Evolutionary conservation across 2,113 vertebrate genomes (phyloP), one percentile per base, ranked within the genome.

Genomic region (Australoheros scitulus): DNA sequence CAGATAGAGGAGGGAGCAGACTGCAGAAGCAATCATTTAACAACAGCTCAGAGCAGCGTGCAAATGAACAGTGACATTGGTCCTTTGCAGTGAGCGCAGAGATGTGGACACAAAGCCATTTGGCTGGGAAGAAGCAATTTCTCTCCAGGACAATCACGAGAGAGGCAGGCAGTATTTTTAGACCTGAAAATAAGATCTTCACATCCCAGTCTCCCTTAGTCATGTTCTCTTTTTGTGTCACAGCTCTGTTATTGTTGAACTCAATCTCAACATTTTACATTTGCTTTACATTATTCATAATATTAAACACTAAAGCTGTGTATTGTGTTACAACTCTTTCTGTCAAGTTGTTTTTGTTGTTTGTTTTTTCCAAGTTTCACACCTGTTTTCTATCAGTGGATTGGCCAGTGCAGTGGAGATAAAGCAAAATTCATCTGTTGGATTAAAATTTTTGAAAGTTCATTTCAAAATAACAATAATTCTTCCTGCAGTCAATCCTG

Each of bases 101-200:
- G 76, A 84, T 20, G 11, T 36, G 72, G 85, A 88, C 57, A 78
- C 72, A 32, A 38, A 85, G 83, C 22, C 81, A 83, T 57, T 86
- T 77, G 78, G 81, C 78, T 38, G 2, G 20, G 70, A 88, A 83
- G 80, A 85, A 76, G 81, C 59, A 34, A 80, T 90, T 91, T 83
- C 80, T 82, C 88, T 89, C 80, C 82, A 47, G 68, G 65, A 91
- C 70, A 79, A 83, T 91, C 79, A 83, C 87, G 64, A 68, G 2
- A 75, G 82, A 88, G 83, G 83, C 76, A 26, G 55, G 55, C 52
- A 34, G 79, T 94, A 93, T 94, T 93, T 93, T 92, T 94, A 94
- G 91, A 79, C 57, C 79, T 55, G 79, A 75, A 78, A 86, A 68
- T 58, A 76, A 86, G 79, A 83, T 58, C 75, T 38, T 81, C 41